Conservation (phyloP, 2,888 invertebrate species). For the Drosophila subsilvestris region DNA sequence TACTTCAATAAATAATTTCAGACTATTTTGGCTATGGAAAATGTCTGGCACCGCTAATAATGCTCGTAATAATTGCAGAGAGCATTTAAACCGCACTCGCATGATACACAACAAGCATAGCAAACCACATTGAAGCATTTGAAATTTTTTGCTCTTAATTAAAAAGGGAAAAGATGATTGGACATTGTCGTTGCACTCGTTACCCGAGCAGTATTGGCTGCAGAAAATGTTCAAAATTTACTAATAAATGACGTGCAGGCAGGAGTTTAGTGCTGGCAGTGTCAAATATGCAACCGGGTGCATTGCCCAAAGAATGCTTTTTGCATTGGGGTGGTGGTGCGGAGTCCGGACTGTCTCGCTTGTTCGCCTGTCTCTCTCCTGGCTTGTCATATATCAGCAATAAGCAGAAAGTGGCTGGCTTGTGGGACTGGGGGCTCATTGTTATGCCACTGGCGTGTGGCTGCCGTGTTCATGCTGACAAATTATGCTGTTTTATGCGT, state of each 20-base stretch:
- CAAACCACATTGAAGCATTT: too few relatives aligned
- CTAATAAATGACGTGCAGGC: not conserved
- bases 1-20: constrained; percentile 38
- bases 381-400: constrained; percentile 18
- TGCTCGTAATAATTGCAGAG: not conserved
- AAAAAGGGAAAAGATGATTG: constrained; percentile 1
- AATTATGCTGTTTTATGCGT: constrained; percentile 77
- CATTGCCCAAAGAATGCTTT: constrained; percentile 10
- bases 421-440: constrained; percentile 54
- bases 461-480: constrained; percentile 67
- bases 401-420: constrained; percentile 13
- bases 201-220: not conserved
- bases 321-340: not conserved
- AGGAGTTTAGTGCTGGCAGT: not conserved
- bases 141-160: not conserved
- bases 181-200: not conserved
- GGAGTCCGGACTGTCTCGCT: not conserved
- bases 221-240: not conserved
- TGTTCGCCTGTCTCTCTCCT: not conserved
- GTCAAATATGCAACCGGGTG: not conserved
- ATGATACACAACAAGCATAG: too few relatives aligned
- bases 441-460: constrained; percentile 63
- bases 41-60: not conserved
- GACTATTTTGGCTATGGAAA: not conserved
- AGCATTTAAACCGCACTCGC: not conserved